Evolutionary conservation across 2,113 vertebrate species (phyloP).

Genomic region (Pelobates fuscus): DNA sequence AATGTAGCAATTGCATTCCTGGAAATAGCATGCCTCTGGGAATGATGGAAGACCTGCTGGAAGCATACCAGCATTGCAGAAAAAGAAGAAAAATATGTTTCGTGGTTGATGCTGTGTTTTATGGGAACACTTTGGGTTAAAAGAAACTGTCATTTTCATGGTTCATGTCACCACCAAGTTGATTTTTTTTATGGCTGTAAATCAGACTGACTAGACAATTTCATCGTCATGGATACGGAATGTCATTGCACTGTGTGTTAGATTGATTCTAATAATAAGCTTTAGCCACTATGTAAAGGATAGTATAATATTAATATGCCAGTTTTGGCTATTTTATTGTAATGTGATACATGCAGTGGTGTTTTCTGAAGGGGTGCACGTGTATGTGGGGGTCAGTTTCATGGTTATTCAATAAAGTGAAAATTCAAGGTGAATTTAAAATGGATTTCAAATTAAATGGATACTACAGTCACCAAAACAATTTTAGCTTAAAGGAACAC

Average conservation of each 20-base stretch:
- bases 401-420: no score
- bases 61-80: slow-evolving; percentile 14
- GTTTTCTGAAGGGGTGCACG: no score
- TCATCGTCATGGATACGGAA: background rate
- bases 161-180: background rate
- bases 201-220: background rate
- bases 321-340: background rate
- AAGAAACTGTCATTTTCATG: background rate
- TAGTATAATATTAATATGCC: background rate
- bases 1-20: slow-evolving; percentile 39
- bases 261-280: background rate
- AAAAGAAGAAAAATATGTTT: slow-evolving; percentile 7
- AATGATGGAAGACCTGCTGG: slow-evolving; percentile 21
- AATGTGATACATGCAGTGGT: no score
- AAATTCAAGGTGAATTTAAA: no score
- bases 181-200: background rate
- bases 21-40: slow-evolving; percentile 33
- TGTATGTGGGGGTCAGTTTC: no score
- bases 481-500: no score
- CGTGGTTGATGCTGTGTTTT: background rate
- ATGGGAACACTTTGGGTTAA: background rate
- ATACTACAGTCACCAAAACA: no score
- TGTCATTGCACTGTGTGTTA: background rate
- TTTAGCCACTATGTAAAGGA: background rate
- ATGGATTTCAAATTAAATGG: no score